Conservation (phyloP, 2,797 vertebrate species). For the Gymnodraco acuticeps region DNA sequence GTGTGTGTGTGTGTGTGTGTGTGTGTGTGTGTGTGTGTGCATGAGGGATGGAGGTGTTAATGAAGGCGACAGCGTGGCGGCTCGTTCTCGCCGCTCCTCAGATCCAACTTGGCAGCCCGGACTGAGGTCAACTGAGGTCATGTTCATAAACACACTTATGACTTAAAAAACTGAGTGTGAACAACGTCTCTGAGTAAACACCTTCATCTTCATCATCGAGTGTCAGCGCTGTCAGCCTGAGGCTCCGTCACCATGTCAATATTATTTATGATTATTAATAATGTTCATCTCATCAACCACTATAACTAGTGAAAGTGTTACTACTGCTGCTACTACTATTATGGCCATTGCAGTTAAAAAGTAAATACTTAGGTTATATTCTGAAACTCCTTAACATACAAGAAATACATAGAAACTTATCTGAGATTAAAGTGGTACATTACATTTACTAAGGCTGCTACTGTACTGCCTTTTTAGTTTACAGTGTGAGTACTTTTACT, state of each 20-base stretch:
- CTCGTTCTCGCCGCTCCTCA: constrained; percentile 42
- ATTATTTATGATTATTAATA: neutral
- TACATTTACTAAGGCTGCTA: neutral
- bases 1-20: neutral
- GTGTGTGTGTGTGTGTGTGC: neutral
- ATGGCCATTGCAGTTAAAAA: too few relatives aligned
- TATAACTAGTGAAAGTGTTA: neutral
- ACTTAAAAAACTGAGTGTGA: constrained; percentile 42
- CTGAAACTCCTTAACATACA: too few relatives aligned
- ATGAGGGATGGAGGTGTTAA: constrained; percentile 29
- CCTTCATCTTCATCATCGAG: constrained; percentile 41
- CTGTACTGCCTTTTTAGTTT: neutral
- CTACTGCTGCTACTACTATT: neutral
- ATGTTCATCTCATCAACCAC: neutral
- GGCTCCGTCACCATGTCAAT: neutral
- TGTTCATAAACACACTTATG: too few relatives aligned
- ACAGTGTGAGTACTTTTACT: neutral
- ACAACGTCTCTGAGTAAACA: constrained; percentile 40
- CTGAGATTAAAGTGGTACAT: too few relatives aligned
- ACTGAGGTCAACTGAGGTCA: constrained; percentile 30
- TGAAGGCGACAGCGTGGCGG: constrained; percentile 10
- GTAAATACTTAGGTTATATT: too few relatives aligned
- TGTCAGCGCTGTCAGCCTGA: neutral
- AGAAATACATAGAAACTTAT: too few relatives aligned
- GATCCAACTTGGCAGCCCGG: constrained; percentile 57